phyloP scores from a whole-genome alignment of 2,113 vertebrate species.

The Microcebus tavaratra region DNA sequence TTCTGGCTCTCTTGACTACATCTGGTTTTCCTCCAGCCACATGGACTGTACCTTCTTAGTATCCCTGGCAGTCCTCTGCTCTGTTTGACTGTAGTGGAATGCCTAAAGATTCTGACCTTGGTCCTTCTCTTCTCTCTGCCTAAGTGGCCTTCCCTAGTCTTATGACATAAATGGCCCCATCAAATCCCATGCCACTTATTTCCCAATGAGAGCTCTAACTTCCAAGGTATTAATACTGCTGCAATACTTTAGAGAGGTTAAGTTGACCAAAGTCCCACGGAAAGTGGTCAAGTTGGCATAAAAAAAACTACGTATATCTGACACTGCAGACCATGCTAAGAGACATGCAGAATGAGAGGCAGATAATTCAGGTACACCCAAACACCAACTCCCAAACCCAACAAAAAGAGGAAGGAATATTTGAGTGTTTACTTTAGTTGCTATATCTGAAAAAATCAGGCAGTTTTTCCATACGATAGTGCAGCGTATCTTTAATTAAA shows the following conservation, averaged over 20 bases:
- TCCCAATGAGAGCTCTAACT: neutral
- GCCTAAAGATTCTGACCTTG: neutral
- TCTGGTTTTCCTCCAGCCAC: neutral
- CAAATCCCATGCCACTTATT: neutral
- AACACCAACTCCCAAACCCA: neutral
- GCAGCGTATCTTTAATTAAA: slow-evolving; percentile 68
- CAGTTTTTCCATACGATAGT: neutral
- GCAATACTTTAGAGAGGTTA: neutral
- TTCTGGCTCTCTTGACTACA: neutral
- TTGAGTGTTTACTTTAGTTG: slow-evolving; percentile 23
- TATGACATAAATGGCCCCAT: neutral
- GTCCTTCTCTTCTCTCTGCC: neutral
- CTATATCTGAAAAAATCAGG: slow-evolving; percentile 1
- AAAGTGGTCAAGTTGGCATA: neutral
- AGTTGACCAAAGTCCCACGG: neutral
- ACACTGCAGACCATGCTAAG: neutral
- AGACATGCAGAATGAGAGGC: neutral
- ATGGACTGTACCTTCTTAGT: neutral
- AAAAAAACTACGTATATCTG: neutral
- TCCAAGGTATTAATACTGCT: neutral
- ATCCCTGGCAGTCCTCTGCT: neutral
- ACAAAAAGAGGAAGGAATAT: neutral
- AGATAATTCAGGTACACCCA: neutral
- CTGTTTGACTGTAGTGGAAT: neutral
- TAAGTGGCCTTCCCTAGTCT: neutral